Evolutionary conservation across 2,888 invertebrate species (phyloP), one percentile per base, ranked within the genome.

Genomic region (Oasisia sp.): DNA sequence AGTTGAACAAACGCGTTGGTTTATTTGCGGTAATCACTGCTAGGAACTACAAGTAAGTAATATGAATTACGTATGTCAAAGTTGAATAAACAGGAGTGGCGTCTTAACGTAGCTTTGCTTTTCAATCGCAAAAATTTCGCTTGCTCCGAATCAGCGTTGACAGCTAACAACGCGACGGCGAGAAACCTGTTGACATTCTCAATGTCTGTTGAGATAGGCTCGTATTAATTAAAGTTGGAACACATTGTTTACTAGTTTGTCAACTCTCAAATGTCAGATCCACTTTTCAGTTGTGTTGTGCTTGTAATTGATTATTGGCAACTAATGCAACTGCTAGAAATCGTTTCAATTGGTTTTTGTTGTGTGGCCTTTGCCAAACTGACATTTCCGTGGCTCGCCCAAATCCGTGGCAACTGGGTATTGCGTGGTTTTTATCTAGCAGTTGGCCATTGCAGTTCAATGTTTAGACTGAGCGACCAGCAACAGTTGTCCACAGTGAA

Each of bases 21-120:
- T 74, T 74, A 74, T 74, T 74, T 74, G 74, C 27, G 74, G 74
- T 74, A 74, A 74, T 74, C 74, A 74, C 74, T 74, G 74, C 74
- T 7, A 74, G n/a, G 19, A 74, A 27, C 7, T 74, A 74, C 74
- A 74, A 74, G 74, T 74, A 74, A 74, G 74, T 74, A 74, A 74
- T 74, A 74, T 74, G 5, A 27, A 19, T 74, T 74, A 74, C 27
- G 27, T 27, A 14, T 74, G 74, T 0, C 27, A 19, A 74, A 14
- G n/a, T 74, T 74, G 27, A 27, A 74, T 74, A 74, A 27, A 27
- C 14, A 74, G 74, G 74, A 74, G 74, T 74, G 27, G 74, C 74
- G 74, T 74, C 74, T 74, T 74, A 38, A 74, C 74, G 50, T 27
- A n/a, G n/a, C 74, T 74, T 74, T 74, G n/a, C 74, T 27, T 74